Percentiles rank a stretch among this genome's conserved stretches.
phyloP scores from a whole-genome alignment of 35 echinoderm and acorn worm genomes.

The Apostichopus parvimensis region DNA sequence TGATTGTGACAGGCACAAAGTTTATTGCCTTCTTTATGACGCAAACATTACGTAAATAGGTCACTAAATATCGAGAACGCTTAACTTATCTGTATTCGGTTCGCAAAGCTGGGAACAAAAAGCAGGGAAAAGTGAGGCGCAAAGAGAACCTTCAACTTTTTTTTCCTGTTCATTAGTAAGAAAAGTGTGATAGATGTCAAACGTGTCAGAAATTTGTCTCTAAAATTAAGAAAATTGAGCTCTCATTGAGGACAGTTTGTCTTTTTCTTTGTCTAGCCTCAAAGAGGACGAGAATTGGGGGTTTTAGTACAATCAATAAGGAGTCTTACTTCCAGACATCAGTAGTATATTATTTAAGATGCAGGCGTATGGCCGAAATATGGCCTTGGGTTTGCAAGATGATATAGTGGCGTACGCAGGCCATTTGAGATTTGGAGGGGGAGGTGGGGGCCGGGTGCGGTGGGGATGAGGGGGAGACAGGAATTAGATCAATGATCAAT shows the following conservation, averaged over 20 bases:
- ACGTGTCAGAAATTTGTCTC: conserved; percentile 1
- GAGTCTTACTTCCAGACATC: neutral
- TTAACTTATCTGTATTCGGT: conserved; percentile 24
- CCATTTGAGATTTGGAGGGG: too few species aligned
- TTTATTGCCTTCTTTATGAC: conserved; percentile 34
- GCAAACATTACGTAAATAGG: conserved; percentile 53
- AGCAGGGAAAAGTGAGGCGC: neutral
- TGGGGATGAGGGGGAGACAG: too few species aligned
- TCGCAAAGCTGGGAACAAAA: neutral
- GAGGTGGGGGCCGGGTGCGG: too few species aligned
- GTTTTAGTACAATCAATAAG: neutral
- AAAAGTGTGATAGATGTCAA: conserved; percentile 17
- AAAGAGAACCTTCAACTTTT: neutral
- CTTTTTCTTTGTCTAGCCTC: neutral
- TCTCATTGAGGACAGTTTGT: neutral
- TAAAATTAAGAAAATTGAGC: conserved; percentile 23
- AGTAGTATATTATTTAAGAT: neutral
- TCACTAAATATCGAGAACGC: conserved; percentile 34
- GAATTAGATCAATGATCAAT: too few species aligned
- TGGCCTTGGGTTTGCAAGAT: too few species aligned
- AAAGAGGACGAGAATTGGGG: conserved; percentile 10
- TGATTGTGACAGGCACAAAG: conserved; percentile 4
- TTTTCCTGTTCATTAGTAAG: conserved; percentile 21
- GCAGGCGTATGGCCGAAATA: too few species aligned
- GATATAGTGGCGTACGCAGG: too few species aligned